Conservation (phyloP, 2,888 invertebrate species). For the Odiellus spinosus region DNA sequence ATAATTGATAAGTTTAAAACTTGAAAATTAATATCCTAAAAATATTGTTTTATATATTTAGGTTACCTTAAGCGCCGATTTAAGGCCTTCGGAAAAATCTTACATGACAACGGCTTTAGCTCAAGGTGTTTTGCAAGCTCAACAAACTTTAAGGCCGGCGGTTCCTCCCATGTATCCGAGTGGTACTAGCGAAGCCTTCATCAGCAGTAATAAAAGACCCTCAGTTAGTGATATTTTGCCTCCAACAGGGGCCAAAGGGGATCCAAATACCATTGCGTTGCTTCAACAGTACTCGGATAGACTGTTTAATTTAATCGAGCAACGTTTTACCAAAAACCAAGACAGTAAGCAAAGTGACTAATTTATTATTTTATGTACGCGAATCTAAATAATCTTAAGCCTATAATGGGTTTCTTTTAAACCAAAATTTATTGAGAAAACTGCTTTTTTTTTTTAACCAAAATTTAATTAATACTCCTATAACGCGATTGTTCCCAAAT, state of each 20-base stretch:
- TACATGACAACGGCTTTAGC: conserved; percentile 17
- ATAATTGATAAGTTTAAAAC: too few species aligned
- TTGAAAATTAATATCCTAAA: too few species aligned
- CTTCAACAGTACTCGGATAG: conserved; percentile 47
- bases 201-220: not conserved
- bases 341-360: conserved; percentile 3
- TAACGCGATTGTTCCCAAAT: too few species aligned
- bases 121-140: conserved; percentile 20
- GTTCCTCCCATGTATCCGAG: conserved; percentile 6
- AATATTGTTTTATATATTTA: conserved; percentile 6
- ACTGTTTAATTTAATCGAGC: conserved; percentile 43
- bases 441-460: too few species aligned
- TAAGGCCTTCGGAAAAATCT: conserved; percentile 17
- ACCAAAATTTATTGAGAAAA: too few species aligned
- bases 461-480: too few species aligned
- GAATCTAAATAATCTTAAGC: too few species aligned
- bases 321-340: conserved; percentile 33
- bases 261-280: conserved; percentile 23
- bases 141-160: conserved; percentile 19
- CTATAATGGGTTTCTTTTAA: too few species aligned
- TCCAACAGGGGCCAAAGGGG: not conserved
- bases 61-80: conserved; percentile 20
- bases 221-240: not conserved
- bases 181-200: conserved; percentile 4
- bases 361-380: too few species aligned